Percentiles rank a stretch among this genome's conserved stretches.
These are phyloP conservation scores for Calameuta pallipes DNA, from an alignment of 2,888 invertebrate species.

Conservation along the genomic window DNA sequence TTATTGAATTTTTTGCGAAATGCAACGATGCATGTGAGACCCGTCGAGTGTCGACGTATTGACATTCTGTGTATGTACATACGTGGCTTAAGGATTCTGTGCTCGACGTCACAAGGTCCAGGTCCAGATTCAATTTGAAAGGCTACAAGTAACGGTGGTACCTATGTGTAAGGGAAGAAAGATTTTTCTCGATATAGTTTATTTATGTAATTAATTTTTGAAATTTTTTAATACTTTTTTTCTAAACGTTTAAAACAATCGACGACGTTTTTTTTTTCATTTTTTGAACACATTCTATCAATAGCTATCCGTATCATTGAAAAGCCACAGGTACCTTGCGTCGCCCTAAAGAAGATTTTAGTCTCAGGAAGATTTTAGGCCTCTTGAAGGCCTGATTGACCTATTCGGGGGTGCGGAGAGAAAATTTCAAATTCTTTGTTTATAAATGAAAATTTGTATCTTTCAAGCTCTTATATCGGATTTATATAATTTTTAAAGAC, in stretches of 20 bases:
- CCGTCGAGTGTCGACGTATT: conserved; percentile 22
- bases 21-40: not conserved
- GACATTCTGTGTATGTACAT: conserved; percentile 15
- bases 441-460: too few relatives aligned
- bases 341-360: too few relatives aligned
- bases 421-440: too few relatives aligned
- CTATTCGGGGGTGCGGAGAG: not conserved
- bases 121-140: not conserved
- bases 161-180: not conserved
- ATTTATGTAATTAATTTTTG: not conserved
- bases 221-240: not conserved
- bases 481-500: not conserved
- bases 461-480: not conserved
- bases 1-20: not conserved
- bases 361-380: too few relatives aligned
- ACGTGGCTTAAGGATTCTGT: conserved; percentile 31
- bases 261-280: not conserved
- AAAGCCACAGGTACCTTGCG: not conserved
- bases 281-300: not conserved
- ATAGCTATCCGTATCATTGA: not conserved
- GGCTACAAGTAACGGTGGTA: not conserved
- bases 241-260: not conserved
- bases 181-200: not conserved
- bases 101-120: conserved; percentile 3
- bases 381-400: not conserved